phyloP scores from a whole-genome alignment of 2,797 vertebrate species.

The Chromis chromis region DNA sequence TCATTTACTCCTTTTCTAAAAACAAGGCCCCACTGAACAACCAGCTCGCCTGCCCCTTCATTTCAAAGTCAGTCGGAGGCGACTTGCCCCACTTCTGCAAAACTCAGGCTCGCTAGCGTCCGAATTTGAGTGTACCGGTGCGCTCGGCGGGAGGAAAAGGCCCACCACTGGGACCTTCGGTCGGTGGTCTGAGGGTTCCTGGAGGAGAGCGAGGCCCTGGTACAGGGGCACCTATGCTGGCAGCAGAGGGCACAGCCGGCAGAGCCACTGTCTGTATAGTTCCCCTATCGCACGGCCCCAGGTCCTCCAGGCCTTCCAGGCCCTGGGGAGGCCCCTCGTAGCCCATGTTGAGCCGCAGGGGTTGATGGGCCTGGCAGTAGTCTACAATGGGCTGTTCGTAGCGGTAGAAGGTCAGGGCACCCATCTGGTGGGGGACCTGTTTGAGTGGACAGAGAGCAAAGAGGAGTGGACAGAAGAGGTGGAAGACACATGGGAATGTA shows the following conservation, averaged over 20 bases:
- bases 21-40: slow-evolving; percentile 73
- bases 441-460: slow-evolving; percentile 20
- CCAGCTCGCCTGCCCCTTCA: slow-evolving; percentile 70
- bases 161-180: slow-evolving; percentile 70
- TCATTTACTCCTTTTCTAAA: slow-evolving; percentile 59
- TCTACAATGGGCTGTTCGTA: slow-evolving; percentile 95
- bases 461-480: slow-evolving; percentile 10
- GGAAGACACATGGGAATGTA: neutral
- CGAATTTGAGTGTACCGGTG: slow-evolving; percentile 84
- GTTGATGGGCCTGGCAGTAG: slow-evolving; percentile 98
- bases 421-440: slow-evolving; percentile 96
- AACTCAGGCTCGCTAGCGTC: slow-evolving; percentile 75
- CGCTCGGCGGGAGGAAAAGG: slow-evolving; percentile 78
- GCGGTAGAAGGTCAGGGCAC: slow-evolving; percentile 94
- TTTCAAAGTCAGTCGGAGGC: slow-evolving; percentile 65
- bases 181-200: slow-evolving; percentile 71
- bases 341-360: slow-evolving; percentile 93
- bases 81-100: slow-evolving; percentile 35
- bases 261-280: slow-evolving; percentile 86
- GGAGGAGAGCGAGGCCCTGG: slow-evolving; percentile 78
- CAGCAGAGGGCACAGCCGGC: slow-evolving; percentile 80
- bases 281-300: slow-evolving; percentile 81
- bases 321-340: slow-evolving; percentile 89
- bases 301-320: slow-evolving; percentile 82
- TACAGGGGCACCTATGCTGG: slow-evolving; percentile 64